These are phyloP conservation scores for Nicator chloris DNA, from an alignment of 2,113 vertebrate genomes.

Conservation along the genomic window DNA sequence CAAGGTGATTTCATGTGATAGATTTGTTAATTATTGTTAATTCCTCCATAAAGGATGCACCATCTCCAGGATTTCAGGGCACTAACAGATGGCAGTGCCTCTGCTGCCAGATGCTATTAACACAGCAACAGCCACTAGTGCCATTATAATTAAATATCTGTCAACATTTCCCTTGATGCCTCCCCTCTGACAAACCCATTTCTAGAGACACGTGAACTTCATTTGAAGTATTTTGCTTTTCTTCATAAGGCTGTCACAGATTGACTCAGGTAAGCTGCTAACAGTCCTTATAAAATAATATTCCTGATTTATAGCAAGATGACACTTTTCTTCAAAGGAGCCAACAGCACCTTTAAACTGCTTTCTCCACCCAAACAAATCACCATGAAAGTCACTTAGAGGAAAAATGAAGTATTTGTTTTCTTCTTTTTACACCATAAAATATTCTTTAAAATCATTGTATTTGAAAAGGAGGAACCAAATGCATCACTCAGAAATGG, in stretches of 20 bases:
- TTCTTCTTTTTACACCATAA: not conserved
- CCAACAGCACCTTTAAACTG: not conserved
- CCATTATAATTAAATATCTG: slow-evolving; percentile 13
- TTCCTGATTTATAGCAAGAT: not conserved
- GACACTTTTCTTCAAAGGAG: not conserved
- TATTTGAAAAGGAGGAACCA: not conserved
- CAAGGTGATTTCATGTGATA: slow-evolving; percentile 33
- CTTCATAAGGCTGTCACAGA: not conserved
- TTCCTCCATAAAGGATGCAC: not conserved
- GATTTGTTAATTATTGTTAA: slow-evolving; percentile 26
- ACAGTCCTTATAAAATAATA: not conserved
- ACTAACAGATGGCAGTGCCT: slow-evolving; percentile 15
- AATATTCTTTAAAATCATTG: not conserved
- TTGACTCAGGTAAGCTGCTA: not conserved
- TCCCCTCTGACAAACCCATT: not conserved
- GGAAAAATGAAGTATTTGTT: not conserved
- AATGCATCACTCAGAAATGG: not conserved
- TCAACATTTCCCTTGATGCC: not conserved
- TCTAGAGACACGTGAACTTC: not conserved
- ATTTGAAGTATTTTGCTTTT: not conserved
- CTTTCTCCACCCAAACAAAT: not conserved
- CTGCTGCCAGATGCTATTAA: not conserved
- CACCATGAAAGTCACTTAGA: not conserved
- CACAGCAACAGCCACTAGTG: not conserved
- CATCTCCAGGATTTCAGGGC: not conserved